Conservation (phyloP, 2,888 invertebrate genomes). For the Metopia argyrocephala region DNA sequence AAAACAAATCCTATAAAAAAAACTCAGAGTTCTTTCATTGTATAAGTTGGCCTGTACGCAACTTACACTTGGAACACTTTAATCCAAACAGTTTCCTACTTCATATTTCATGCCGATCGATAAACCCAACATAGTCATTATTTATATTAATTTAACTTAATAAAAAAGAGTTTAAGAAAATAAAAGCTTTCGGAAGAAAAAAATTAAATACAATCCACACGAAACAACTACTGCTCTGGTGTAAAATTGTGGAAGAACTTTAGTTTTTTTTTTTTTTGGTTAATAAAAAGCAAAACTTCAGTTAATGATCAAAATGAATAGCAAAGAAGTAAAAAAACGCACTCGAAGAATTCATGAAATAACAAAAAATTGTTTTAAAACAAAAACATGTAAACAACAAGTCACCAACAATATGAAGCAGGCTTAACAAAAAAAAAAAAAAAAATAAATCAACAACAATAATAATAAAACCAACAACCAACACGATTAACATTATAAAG, state of each 20-base stretch:
- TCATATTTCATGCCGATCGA: background rate
- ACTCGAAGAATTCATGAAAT: slow-evolving; percentile 29
- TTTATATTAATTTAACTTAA: background rate
- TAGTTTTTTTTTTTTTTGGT: background rate
- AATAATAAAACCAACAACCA: slow-evolving; percentile 27
- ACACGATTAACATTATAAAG: slow-evolving; percentile 38
- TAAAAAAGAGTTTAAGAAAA: background rate
- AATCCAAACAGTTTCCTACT: background rate
- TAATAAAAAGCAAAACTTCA: slow-evolving; percentile 3
- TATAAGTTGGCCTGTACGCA: too few species aligned
- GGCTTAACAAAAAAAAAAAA: slow-evolving; percentile 3
- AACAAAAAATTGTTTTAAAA: slow-evolving; percentile 28
- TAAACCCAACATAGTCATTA: background rate
- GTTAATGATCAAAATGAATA: slow-evolving; percentile 54
- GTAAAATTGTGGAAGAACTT: slow-evolving; percentile 23
- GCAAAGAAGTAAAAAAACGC: slow-evolving; percentile 21
- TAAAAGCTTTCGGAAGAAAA: too few species aligned
- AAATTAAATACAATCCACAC: background rate
- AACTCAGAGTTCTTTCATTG: too few species aligned
- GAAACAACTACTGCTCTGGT: slow-evolving; percentile 4
- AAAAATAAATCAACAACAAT: slow-evolving; percentile 25
- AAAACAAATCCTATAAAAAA: too few species aligned
- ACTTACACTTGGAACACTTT: too few species aligned
- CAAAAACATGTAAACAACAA: slow-evolving; percentile 55
- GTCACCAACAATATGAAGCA: slow-evolving; percentile 37